phyloP scores from a whole-genome alignment of 2,888 invertebrate species.

The Aleiodes leptofemur region DNA sequence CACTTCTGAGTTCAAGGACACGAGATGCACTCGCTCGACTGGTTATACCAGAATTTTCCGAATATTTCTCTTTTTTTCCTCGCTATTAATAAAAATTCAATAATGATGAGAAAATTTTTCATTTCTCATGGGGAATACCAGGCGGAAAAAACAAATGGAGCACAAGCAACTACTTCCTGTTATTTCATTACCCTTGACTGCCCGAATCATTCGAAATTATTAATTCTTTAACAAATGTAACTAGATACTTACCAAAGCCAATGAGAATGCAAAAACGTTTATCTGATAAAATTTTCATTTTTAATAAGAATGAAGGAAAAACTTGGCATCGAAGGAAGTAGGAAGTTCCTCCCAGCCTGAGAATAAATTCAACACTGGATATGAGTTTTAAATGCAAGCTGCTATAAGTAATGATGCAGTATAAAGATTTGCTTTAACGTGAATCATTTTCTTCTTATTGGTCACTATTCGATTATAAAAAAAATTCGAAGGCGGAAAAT shows the following conservation, averaged over 20 bases:
- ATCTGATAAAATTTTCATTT: neutral
- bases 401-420: neutral
- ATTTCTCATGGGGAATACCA: neutral
- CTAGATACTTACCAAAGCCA: neutral
- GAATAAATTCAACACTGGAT: neutral
- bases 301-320: neutral
- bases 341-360: neutral
- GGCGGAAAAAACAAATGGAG: too few relatives aligned
- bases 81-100: too few relatives aligned
- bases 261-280: neutral
- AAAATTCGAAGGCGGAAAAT: too few relatives aligned
- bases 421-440: neutral
- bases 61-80: neutral
- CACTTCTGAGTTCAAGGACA: constrained; percentile 5
- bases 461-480: too few relatives aligned
- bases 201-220: too few relatives aligned
- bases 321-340: neutral
- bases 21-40: neutral
- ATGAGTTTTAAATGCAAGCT: neutral
- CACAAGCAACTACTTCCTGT: too few relatives aligned
- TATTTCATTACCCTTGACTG: too few relatives aligned
- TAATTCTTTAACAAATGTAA: too few relatives aligned
- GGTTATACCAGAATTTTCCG: neutral
- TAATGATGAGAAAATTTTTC: neutral
- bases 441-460: too few relatives aligned